These are phyloP conservation scores for Dendrolimus houi DNA, from an alignment of 2,888 invertebrate genomes.

Conservation along the genomic window DNA sequence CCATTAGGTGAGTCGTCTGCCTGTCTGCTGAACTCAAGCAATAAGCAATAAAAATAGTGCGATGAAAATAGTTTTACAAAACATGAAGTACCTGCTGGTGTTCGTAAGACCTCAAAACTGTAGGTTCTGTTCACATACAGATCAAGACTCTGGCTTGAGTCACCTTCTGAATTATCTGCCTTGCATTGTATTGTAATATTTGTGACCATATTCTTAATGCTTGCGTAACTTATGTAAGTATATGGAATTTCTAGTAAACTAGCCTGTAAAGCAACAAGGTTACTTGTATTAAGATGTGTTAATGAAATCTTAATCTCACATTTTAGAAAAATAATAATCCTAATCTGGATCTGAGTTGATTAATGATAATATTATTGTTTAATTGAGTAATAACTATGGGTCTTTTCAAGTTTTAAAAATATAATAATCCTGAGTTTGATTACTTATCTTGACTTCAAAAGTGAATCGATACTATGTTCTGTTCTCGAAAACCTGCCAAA, in stretches of 20 bases:
- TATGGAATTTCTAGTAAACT: slow-evolving; percentile 40
- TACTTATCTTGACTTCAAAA: no score
- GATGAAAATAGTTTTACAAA: not conserved
- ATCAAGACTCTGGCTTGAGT: slow-evolving; percentile 20
- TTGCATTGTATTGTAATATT: slow-evolving; percentile 46
- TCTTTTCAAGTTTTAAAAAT: no score
- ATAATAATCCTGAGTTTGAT: no score
- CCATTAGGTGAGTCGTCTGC: no score
- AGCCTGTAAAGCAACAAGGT: slow-evolving; percentile 14
- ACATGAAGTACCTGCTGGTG: slow-evolving; percentile 36
- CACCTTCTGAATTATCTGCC: slow-evolving; percentile 29
- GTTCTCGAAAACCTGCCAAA: no score
- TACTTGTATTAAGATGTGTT: no score
- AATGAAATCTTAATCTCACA: no score
- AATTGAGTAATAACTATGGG: no score
- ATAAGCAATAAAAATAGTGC: not conserved
- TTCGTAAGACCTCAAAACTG: slow-evolving; percentile 39
- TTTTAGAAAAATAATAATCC: no score
- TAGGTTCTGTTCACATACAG: slow-evolving; percentile 42
- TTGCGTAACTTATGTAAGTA: slow-evolving; percentile 40
- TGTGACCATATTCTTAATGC: slow-evolving; percentile 26
- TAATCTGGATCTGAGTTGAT: no score
- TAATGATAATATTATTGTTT: no score
- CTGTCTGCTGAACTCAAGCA: not conserved
- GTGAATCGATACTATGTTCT: no score